Evolutionary conservation across 2,797 vertebrate species (phyloP).

Genomic region (Cossypha polioptera): DNA sequence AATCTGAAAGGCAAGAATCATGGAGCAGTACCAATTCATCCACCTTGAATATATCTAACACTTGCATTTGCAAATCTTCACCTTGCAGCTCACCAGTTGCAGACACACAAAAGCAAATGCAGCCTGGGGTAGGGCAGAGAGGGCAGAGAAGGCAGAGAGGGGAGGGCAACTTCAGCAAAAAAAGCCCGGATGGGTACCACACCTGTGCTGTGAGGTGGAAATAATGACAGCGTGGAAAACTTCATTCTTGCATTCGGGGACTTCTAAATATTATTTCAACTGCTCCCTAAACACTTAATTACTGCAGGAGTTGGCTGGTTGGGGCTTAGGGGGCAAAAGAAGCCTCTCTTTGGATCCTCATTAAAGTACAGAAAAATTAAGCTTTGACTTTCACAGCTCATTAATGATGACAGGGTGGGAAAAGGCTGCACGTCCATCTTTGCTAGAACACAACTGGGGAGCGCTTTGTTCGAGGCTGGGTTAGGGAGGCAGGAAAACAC

Average conservation of each 20-base stretch:
- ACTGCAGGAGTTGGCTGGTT: conserved; percentile 23
- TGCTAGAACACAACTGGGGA: background rate
- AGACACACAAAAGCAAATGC: background rate
- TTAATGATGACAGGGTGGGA: conserved; percentile 45
- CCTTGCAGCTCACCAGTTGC: background rate
- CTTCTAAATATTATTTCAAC: conserved; percentile 36
- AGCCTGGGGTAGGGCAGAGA: background rate
- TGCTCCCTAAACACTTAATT: conserved; percentile 45
- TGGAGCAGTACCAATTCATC: background rate
- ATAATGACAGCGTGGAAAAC: background rate
- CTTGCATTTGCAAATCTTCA: background rate
- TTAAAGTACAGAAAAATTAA: conserved; percentile 55
- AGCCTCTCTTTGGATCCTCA: conserved; percentile 18
- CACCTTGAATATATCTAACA: background rate
- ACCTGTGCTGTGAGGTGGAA: conserved; percentile 29
- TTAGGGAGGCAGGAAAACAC: background rate
- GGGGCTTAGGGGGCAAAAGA: conserved; percentile 28
- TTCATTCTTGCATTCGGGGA: background rate
- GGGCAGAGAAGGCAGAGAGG: background rate
- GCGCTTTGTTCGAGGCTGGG: background rate
- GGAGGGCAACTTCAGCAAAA: background rate
- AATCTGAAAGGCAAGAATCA: background rate
- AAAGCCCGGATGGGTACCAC: background rate
- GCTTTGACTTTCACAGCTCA: conserved; percentile 60
- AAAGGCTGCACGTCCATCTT: conserved; percentile 40